Conservation (phyloP, 2,888 invertebrate species). For the Amphipyra tragopoginis region DNA sequence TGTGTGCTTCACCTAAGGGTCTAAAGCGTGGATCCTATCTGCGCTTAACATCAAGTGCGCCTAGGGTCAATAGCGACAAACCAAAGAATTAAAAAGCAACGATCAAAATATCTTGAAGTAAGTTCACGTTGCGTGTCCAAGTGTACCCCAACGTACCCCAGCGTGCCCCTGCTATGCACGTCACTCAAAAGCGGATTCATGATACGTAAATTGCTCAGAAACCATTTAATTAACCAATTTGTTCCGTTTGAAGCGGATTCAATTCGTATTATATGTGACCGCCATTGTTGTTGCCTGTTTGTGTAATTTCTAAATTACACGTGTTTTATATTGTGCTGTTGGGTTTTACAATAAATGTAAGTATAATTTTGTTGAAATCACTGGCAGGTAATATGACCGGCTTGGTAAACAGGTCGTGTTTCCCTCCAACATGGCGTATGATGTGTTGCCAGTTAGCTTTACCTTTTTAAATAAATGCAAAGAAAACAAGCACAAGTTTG, state of each 20-base stretch:
- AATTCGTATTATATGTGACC: conserved; percentile 63
- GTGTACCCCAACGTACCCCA: conserved; percentile 3
- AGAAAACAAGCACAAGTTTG: neutral
- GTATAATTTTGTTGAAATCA: conserved; percentile 44
- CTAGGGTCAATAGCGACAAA: too few relatives aligned
- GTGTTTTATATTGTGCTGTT: conserved; percentile 49
- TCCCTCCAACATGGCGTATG: conserved; percentile 1
- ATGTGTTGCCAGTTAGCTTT: conserved; percentile 7
- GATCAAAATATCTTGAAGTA: conserved; percentile 6
- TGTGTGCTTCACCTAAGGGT: too few relatives aligned
- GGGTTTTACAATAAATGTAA: conserved; percentile 42
- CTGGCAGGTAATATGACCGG: conserved; percentile 25
- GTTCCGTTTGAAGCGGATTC: conserved; percentile 79
- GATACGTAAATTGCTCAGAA: conserved; percentile 77
- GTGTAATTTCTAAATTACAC: conserved; percentile 65
- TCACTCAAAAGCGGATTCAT: conserved; percentile 64
- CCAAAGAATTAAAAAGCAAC: neutral
- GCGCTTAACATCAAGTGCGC: too few relatives aligned
- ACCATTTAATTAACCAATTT: conserved; percentile 82
- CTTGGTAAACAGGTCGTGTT: conserved; percentile 11
- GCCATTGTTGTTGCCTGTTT: conserved; percentile 66
- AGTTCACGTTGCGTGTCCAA: conserved; percentile 44
- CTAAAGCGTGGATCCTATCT: too few relatives aligned
- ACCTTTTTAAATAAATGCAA: neutral
- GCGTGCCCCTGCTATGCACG: conserved; percentile 57